These are phyloP conservation scores for Hydropsyche betteni DNA, from an alignment of 2,888 invertebrate genomes.

Conservation along the genomic window DNA sequence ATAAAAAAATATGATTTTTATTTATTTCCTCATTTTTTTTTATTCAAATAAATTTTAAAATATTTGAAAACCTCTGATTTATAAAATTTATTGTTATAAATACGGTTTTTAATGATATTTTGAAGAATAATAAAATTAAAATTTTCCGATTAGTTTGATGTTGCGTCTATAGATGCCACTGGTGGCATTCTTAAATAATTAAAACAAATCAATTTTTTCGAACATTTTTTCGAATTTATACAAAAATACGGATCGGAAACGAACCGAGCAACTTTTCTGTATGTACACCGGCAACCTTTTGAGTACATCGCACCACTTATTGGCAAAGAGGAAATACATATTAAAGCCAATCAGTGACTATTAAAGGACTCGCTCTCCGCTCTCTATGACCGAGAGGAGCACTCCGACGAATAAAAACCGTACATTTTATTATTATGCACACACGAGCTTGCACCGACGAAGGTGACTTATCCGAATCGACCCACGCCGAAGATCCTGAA, in stretches of 20 bases:
- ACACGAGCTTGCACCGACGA: slow-evolving; percentile 26
- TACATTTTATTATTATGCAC: neutral
- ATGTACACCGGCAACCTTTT: slow-evolving; percentile 30
- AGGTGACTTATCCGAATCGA: neutral
- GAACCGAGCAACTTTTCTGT: slow-evolving; percentile 26
- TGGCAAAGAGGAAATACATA: slow-evolving; percentile 43
- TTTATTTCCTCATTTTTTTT: too few relatives aligned
- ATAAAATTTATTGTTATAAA: too few relatives aligned
- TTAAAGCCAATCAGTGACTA: slow-evolving; percentile 42
- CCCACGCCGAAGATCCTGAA: neutral
- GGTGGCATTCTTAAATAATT: too few relatives aligned
- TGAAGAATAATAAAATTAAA: too few relatives aligned
- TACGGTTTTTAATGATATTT: too few relatives aligned
- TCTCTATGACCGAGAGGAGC: slow-evolving; percentile 37
- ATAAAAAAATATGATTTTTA: too few relatives aligned
- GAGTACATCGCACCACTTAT: slow-evolving; percentile 43
- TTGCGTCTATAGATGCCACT: too few relatives aligned
- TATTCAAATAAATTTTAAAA: too few relatives aligned
- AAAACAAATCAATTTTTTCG: too few relatives aligned
- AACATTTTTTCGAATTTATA: too few relatives aligned
- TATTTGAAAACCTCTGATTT: too few relatives aligned
- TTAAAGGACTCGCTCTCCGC: slow-evolving; percentile 41
- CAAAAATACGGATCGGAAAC: neutral
- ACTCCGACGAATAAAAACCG: slow-evolving; percentile 38
- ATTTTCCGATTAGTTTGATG: too few relatives aligned